Percentiles rank a stretch among this genome's conserved stretches.
These are phyloP conservation scores for Anarhynchus alexandrinus DNA, from an alignment of 2,113 vertebrate species.

Conservation along the genomic window DNA sequence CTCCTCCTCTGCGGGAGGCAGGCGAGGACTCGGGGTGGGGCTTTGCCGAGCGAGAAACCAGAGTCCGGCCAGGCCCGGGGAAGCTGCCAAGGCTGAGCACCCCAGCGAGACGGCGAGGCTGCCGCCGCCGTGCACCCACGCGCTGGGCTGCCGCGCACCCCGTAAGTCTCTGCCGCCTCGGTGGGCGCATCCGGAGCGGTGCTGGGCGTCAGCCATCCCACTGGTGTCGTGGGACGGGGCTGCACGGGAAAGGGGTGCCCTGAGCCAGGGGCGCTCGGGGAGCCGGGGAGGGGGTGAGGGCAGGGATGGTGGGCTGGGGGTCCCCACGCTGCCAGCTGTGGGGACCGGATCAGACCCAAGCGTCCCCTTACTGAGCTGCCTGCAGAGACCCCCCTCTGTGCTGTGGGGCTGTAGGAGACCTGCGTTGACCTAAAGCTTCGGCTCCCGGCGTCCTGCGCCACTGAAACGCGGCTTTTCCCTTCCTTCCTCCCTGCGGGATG, in stretches of 20 bases:
- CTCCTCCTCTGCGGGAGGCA: slow-evolving; percentile 49
- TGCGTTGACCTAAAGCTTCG: background rate
- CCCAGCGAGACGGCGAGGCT: background rate
- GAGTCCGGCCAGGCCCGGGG: background rate
- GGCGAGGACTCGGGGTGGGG: slow-evolving; percentile 31
- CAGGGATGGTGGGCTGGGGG: background rate
- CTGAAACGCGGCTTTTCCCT: background rate
- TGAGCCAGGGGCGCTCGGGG: background rate
- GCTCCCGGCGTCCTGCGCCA: rapidly evolving
- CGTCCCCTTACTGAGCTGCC: background rate
- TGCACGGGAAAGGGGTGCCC: background rate
- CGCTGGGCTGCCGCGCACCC: background rate
- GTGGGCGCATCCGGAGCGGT: rapidly evolving
- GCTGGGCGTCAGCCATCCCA: background rate
- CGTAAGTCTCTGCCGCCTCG: background rate
- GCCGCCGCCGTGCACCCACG: background rate
- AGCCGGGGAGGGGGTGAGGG: background rate
- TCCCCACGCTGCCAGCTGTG: background rate
- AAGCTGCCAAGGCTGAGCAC: background rate
- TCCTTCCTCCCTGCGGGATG: background rate
- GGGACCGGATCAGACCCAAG: background rate
- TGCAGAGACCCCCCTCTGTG: background rate
- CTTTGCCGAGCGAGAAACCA: background rate
- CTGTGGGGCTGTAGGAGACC: background rate
- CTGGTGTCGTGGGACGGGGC: background rate